Percentiles rank a stretch among this genome's conserved stretches.
Conservation (phyloP, 2,797 vertebrate species). For the Dryobates pubescens region DNA sequence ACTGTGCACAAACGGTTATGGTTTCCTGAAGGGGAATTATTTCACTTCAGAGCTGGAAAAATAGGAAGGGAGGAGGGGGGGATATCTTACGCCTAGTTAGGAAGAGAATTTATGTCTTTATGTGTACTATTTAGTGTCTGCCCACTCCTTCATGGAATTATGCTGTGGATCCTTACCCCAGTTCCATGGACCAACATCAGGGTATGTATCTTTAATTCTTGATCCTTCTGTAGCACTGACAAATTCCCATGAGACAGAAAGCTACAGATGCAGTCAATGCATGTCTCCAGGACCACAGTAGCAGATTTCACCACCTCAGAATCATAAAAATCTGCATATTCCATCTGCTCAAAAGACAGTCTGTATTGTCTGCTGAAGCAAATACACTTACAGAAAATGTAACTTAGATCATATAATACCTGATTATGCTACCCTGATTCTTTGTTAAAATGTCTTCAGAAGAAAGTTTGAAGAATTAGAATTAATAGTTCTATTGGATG, state of each 20-base stretch:
- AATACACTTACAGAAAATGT: neutral
- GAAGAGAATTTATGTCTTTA: neutral
- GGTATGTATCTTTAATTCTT: neutral
- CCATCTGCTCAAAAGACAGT: neutral
- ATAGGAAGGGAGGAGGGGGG: neutral
- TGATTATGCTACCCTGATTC: neutral
- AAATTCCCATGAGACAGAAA: neutral
- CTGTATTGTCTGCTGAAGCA: neutral
- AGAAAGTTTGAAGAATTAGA: neutral
- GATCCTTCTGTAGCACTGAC: neutral
- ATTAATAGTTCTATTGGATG: neutral
- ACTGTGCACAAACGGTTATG: neutral
- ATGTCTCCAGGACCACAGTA: neutral
- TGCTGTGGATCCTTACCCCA: neutral
- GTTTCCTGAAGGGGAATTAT: neutral
- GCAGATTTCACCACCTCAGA: rapidly evolving
- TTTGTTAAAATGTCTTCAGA: neutral
- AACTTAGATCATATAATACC: neutral
- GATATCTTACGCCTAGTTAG: neutral
- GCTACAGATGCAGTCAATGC: neutral
- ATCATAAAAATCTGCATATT: neutral
- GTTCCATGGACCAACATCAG: neutral
- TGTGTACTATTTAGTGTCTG: neutral
- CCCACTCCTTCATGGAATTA: neutral
- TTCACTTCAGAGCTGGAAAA: neutral